Conservation (phyloP, 2,888 invertebrate species). For the Blastobasis adustella region DNA sequence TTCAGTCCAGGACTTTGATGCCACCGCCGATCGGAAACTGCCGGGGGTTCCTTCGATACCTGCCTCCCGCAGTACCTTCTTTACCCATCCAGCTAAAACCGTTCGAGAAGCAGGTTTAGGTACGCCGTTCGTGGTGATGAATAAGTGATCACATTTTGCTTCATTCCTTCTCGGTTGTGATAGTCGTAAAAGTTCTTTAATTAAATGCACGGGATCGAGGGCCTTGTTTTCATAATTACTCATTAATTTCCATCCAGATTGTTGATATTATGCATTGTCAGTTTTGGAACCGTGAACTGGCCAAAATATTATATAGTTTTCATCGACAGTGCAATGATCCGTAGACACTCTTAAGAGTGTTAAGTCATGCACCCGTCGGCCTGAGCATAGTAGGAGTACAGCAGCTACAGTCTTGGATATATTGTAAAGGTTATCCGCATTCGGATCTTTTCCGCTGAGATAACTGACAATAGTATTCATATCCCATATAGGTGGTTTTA, state of each 20-base stretch:
- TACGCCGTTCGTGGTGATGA: conserved; percentile 2
- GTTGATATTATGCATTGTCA: conserved; percentile 8
- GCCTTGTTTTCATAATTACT: conserved; percentile 5
- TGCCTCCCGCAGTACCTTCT: conserved; percentile 6
- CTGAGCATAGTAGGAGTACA: conserved; percentile 12
- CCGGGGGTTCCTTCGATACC: conserved; percentile 6
- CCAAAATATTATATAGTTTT: conserved; percentile 10
- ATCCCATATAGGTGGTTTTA: conserved; percentile 13
- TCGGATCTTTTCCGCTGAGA: conserved; percentile 2
- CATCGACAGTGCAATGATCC: conserved; percentile 9
- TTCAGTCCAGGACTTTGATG: too few relatives aligned
- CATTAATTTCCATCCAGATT: conserved; percentile 11
- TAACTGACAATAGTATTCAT: conserved; percentile 5
- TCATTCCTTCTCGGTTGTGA: neutral
- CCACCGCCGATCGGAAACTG: conserved; percentile 8
- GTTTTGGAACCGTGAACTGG: conserved; percentile 17
- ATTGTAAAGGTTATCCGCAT: conserved; percentile 8
- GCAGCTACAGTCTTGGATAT: conserved; percentile 8
- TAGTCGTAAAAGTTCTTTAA: neutral
- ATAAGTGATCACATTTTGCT: conserved; percentile 1
- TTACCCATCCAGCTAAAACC: conserved; percentile 10
- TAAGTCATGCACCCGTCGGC: conserved; percentile 17
- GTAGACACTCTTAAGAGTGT: conserved; percentile 10
- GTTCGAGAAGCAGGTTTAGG: conserved; percentile 4
- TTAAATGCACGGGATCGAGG: neutral